Percentiles rank a stretch among this genome's conserved stretches.
Evolutionary conservation across 1,140 invertebrate species (phyloP).

Genomic region (Periplaneta americana): DNA sequence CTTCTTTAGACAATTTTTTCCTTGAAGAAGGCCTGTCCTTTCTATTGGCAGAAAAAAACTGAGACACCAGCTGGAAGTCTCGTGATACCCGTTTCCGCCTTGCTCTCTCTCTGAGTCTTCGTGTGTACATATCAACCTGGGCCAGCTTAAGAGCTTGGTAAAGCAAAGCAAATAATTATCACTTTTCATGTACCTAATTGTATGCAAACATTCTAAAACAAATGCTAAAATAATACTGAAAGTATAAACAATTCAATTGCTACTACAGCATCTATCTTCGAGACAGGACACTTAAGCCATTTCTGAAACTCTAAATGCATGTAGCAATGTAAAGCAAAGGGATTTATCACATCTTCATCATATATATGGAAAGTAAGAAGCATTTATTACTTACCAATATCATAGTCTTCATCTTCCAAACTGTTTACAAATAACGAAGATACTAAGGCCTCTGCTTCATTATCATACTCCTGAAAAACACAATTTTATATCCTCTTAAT

Average conservation of each 20-base stretch:
- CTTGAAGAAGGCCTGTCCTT: conserved; percentile 40
- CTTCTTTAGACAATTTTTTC: conserved; percentile 63
- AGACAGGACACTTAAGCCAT: no score
- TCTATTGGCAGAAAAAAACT: conserved; percentile 61
- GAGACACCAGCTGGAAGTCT: conserved; percentile 77
- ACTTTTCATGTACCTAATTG: background rate
- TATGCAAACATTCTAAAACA: no score
- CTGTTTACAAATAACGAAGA: conserved; percentile 70
- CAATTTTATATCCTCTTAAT: background rate
- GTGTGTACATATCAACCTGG: conserved; percentile 85
- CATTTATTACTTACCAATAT: conserved; percentile 53
- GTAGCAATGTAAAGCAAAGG: no score
- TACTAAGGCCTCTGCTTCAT: conserved; percentile 84
- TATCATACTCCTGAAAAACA: conserved; percentile 75
- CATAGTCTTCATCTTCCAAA: conserved; percentile 82
- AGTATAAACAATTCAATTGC: no score
- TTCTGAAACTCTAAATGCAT: background rate
- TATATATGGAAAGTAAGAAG: background rate
- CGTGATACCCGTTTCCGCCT: conserved; percentile 80
- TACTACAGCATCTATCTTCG: no score
- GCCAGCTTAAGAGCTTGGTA: conserved; percentile 56
- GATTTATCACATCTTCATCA: background rate
- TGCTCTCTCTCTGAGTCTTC: conserved; percentile 76
- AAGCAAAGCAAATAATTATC: conserved; percentile 19
- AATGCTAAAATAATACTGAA: no score